Conservation (phyloP, 2,113 vertebrate species). For the Bungarus multicinctus region DNA sequence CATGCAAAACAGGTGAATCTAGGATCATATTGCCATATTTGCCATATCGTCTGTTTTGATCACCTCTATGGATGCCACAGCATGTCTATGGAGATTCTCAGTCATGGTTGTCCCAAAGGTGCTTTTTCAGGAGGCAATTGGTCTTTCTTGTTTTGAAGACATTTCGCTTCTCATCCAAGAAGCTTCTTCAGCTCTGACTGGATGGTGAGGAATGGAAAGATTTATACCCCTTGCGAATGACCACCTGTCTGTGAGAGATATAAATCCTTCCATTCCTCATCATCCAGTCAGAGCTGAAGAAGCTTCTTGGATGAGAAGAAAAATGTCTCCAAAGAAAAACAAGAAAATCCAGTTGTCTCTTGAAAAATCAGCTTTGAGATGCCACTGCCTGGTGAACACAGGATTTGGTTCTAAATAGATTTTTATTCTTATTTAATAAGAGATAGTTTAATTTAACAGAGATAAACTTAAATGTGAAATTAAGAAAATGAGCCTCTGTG, state of each 20-base stretch:
- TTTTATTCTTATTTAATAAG: not conserved
- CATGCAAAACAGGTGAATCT: not conserved
- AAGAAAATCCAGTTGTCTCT: not conserved
- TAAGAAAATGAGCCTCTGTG: not conserved
- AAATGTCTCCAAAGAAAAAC: not conserved
- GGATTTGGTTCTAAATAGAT: not conserved
- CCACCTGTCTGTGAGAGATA: not conserved
- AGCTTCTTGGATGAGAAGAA: not conserved
- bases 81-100: not conserved
- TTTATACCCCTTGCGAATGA: not conserved
- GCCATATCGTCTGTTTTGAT: not conserved
- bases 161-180: not conserved
- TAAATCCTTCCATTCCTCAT: not conserved
- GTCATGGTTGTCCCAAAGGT: not conserved
- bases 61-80: not conserved
- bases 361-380: not conserved
- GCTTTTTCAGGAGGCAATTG: not conserved
- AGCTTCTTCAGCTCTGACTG: not conserved
- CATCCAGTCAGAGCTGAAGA: not conserved
- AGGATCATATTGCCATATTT: not conserved
- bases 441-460: not conserved
- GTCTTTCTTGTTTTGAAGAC: not conserved
- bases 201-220: not conserved
- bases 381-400: not conserved
- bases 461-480: not conserved